Conservation (phyloP, 2,113 vertebrate genomes). For the Toxotes chatareus region DNA sequence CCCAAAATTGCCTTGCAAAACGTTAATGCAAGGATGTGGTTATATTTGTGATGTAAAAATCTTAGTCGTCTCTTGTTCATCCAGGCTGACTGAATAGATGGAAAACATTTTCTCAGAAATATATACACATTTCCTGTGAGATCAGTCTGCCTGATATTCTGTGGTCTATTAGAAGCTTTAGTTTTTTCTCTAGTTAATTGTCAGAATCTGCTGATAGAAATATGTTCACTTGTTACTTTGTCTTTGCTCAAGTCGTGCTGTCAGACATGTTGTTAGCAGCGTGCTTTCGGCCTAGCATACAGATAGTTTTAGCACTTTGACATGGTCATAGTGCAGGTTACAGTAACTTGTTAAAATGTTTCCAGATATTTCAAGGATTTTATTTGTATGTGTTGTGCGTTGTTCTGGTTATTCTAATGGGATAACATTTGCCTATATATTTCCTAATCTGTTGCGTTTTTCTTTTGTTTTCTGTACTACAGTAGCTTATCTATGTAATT, state of each 20-base stretch:
- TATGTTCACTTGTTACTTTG: no score
- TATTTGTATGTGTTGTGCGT: background rate
- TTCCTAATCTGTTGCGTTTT: background rate
- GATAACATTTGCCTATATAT: background rate
- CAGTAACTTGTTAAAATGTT: background rate
- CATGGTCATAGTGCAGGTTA: no score
- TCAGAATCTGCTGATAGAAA: no score
- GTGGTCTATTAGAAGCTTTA: no score
- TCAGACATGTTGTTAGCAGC: no score
- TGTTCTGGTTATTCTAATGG: background rate
- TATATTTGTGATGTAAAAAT: slow-evolving; percentile 21
- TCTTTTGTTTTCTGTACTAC: background rate
- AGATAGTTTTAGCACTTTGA: no score
- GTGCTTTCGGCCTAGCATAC: no score
- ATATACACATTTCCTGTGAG: no score
- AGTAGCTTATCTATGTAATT: background rate
- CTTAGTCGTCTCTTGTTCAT: background rate
- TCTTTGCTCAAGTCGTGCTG: no score
- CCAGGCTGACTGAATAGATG: background rate
- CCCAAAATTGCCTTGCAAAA: background rate
- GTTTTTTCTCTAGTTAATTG: no score
- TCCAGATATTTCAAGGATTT: background rate
- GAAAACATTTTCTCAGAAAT: slow-evolving; percentile 27
- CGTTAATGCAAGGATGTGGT: background rate
- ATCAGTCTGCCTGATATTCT: no score